phyloP scores from a whole-genome alignment of 2,113 vertebrate genomes.

The Onychostruthus taczanowskii region DNA sequence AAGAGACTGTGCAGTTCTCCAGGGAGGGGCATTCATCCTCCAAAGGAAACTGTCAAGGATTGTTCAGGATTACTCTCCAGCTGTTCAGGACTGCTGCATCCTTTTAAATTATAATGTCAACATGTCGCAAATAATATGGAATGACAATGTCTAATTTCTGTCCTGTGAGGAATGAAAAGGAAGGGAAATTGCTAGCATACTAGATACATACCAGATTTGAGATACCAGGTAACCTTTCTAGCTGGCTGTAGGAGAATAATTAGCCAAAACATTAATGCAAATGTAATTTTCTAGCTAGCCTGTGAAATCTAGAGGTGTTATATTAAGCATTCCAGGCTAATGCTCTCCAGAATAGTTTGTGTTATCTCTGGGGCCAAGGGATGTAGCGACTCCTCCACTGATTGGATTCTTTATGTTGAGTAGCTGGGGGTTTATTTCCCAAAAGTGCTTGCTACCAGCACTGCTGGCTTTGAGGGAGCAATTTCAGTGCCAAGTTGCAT shows the following conservation, averaged over 20 bases:
- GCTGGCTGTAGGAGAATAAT: slow-evolving; percentile 1
- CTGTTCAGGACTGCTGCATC: slow-evolving; percentile 65
- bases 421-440: neutral
- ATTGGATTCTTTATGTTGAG: neutral
- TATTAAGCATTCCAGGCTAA: neutral
- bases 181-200: slow-evolving; percentile 44
- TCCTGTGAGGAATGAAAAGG: slow-evolving; percentile 60
- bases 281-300: neutral
- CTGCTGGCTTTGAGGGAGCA: neutral
- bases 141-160: slow-evolving; percentile 67
- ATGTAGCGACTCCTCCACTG: neutral
- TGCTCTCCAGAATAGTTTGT: neutral
- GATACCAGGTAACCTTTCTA: slow-evolving; percentile 27
- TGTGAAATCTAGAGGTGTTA: slow-evolving; percentile 16
- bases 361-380: neutral
- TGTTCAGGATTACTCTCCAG: slow-evolving; percentile 69
- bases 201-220: slow-evolving; percentile 29
- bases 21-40: slow-evolving; percentile 62
- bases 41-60: slow-evolving; percentile 68
- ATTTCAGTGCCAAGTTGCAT: neutral
- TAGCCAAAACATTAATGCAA: slow-evolving; percentile 21
- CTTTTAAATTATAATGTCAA: slow-evolving; percentile 69
- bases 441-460: neutral
- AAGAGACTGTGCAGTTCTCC: slow-evolving; percentile 54
- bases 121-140: slow-evolving; percentile 54